These are phyloP conservation scores for Drosophila mimetica DNA, from an alignment of 2,888 invertebrate species.

Conservation along the genomic window DNA sequence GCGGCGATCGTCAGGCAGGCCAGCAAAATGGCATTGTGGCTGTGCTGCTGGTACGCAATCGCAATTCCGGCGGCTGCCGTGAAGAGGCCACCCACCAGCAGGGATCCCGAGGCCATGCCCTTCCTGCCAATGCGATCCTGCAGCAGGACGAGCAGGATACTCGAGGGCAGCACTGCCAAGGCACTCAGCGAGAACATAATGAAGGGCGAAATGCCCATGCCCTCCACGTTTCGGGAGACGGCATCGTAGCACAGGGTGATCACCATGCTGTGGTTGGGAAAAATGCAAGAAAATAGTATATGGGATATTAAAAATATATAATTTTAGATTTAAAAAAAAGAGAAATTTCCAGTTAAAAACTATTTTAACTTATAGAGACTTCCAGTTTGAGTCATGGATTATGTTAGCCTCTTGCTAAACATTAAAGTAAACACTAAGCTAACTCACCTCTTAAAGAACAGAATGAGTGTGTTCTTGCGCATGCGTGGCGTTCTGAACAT, in stretches of 20 bases:
- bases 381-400: not conserved
- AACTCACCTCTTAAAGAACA: constrained; percentile 86
- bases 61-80: constrained; percentile 85
- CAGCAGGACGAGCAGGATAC: constrained; percentile 80
- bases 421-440: not conserved
- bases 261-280: constrained; percentile 85
- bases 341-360: too few species aligned
- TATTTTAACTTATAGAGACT: too few species aligned
- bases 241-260: constrained; percentile 87
- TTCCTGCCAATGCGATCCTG: constrained; percentile 85
- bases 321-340: too few species aligned
- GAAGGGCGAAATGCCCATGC: constrained; percentile 86
- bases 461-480: constrained; percentile 86
- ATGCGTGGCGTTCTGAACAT: constrained; percentile 86
- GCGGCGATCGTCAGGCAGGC: constrained; percentile 85
- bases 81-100: constrained; percentile 86
- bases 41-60: constrained; percentile 84
- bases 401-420: not conserved
- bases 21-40: constrained; percentile 84
- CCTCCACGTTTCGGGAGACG: constrained; percentile 86
- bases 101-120: constrained; percentile 86
- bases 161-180: constrained; percentile 86
- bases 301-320: too few species aligned
- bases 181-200: constrained; percentile 86
- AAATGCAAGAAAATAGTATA: not conserved